phyloP scores from a whole-genome alignment of 2,113 vertebrate species.

The Chaetodon auriga region DNA sequence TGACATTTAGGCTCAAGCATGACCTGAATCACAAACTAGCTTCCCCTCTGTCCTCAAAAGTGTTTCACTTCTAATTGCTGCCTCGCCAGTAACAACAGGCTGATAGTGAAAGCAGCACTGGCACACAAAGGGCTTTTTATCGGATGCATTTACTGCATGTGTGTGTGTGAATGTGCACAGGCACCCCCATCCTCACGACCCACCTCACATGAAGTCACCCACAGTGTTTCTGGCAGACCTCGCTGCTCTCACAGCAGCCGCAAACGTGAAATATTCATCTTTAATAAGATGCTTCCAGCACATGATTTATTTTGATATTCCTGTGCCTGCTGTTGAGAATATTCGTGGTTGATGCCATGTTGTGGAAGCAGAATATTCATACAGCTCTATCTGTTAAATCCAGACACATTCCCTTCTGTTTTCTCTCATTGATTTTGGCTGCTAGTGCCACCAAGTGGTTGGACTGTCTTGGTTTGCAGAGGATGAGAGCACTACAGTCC shows the following conservation, averaged over 20 bases:
- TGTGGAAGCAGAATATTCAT: conserved; percentile 59
- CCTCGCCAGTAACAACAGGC: conserved; percentile 21
- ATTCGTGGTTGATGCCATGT: conserved; percentile 44
- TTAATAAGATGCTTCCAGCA: conserved; percentile 65
- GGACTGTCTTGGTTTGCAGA: conserved; percentile 31
- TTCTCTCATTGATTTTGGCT: conserved; percentile 79
- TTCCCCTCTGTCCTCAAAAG: conserved; percentile 39
- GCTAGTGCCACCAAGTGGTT: conserved; percentile 86
- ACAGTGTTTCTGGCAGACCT: conserved; percentile 43
- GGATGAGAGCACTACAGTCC: conserved; percentile 37
- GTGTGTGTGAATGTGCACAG: not conserved
- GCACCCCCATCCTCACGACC: conserved; percentile 36
- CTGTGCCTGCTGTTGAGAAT: conserved; percentile 60
- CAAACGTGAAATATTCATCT: conserved; percentile 65
- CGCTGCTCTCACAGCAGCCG: conserved; percentile 58
- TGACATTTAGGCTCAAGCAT: conserved; percentile 69
- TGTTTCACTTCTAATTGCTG: conserved; percentile 66
- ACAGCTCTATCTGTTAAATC: conserved; percentile 43
- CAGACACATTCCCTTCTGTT: conserved; percentile 35
- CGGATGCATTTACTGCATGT: conserved; percentile 23
- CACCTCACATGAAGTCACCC: conserved; percentile 45
- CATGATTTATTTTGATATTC: conserved; percentile 71
- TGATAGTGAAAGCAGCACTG: conserved; percentile 9
- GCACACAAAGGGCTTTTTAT: conserved; percentile 24
- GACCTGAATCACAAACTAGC: conserved; percentile 65